Evolutionary conservation across 2,888 invertebrate genomes (phyloP), one percentile per base, ranked within the genome.

Genomic region (Xestia sexstrigata): DNA sequence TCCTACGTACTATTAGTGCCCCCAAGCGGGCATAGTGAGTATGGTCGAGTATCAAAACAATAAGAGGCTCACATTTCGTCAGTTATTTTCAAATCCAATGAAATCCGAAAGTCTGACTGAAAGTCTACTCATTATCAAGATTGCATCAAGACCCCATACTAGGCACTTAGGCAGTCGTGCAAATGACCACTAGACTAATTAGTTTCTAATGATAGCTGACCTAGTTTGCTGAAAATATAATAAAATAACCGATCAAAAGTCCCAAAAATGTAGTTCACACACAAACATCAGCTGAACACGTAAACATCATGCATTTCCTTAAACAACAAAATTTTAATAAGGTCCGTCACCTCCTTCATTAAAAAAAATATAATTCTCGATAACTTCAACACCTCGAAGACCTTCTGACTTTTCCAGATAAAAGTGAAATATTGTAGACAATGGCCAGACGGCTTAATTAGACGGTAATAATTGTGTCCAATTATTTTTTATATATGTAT

Each of bases 371-470:
- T n/a, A 55, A 71, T 35, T 65, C 60, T 76, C 35, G 82, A 78
- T 84, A 81, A 77, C 74, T 65, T 49, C 9, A 9, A 71, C 68
- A 77, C 30, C 82, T 78, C 58, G 15, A 23, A 74, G 83, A 84
- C 79, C 86, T 78, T 15, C 20, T 68, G 76, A 60, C 76, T 65
- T 73, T 45, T 30, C 73, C 23, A 69, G 86, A 84, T 84, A 84
- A 79, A 67, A 66, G 26, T 65, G 65, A 39, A 49, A 67, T 78
- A 62, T 67, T 17, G 71, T 63, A 84, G 84, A 84, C 86, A 70
- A 70, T 70, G 55, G 30, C 79, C 76, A 84, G 84, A 86, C 83
- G 15, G n/a, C 23, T 71, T 83, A 84, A 78, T 84, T 86, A 82
- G 55, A 60, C 4, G 39, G 17, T 15, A 11, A 35, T 67, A 52